Evolutionary conservation across 1,140 invertebrate species (phyloP).

Genomic region (Diorhabda carinulata): DNA sequence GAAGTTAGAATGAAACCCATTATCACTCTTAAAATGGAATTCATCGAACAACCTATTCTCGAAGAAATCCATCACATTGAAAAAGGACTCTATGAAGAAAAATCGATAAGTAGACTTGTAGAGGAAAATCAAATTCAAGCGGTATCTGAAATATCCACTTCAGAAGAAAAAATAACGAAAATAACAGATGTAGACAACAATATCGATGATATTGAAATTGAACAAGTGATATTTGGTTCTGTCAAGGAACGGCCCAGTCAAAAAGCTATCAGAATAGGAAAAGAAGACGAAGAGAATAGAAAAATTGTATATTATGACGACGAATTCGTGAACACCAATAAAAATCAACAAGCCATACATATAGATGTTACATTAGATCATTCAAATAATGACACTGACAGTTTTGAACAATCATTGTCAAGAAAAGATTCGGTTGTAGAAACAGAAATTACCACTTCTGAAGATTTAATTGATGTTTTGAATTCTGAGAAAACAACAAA

Average conservation of each 20-base stretch:
- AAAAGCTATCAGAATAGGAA: constrained; percentile 17
- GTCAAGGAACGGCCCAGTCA: constrained; percentile 43
- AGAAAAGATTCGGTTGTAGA: constrained; percentile 40
- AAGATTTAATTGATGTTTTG: constrained; percentile 40
- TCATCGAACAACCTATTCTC: constrained; percentile 30
- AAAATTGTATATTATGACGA: constrained; percentile 22
- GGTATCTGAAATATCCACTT: background rate
- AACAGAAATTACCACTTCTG: constrained; percentile 39
- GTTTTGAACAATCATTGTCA: constrained; percentile 23
- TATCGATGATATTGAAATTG: constrained; percentile 24
- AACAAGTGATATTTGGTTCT: constrained; percentile 46
- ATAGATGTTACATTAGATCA: constrained; percentile 26
- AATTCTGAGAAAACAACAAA: constrained; percentile 19
- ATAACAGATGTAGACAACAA: background rate
- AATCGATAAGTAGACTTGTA: background rate
- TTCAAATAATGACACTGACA: background rate
- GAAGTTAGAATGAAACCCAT: constrained; percentile 62
- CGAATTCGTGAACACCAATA: constrained; percentile 28
- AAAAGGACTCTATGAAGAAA: constrained; percentile 5
- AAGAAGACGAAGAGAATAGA: background rate
- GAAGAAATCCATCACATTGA: constrained; percentile 26
- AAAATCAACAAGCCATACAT: constrained; percentile 32
- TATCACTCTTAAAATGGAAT: constrained; percentile 59
- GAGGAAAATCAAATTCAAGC: background rate
- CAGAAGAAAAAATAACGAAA: background rate